Base-by-base conservation (phyloP, 2,888 invertebrate species). In the Pristionchus entomophagus region DNA sequence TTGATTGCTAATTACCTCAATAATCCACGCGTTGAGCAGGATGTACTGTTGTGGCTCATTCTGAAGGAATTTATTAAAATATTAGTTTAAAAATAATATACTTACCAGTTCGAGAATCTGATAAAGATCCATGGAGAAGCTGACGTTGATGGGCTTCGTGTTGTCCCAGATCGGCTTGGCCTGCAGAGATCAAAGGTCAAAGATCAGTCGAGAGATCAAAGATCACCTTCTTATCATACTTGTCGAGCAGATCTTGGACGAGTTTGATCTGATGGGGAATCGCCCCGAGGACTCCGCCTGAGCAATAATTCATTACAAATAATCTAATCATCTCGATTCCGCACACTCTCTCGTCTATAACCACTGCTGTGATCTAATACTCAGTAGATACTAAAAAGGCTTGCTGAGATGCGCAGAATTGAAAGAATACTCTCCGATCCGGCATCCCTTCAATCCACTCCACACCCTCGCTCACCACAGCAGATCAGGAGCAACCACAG, bases 81-180 rank as follows among this genome's bases (percentile, higher is more conserved):
- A 17, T 45, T 65, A 49, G 26, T 56, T 56, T 19, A 14, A 29
- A 59, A 26, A 32, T 2, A n/a, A 32, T 38, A 5, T 2, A n/a
- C 91, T 86, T 77, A 93, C 93, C 89, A 93, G 86, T 87, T 93
- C 93, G 38, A 93, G 87, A 65, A 93, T 91, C 86, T 93, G 93
- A 88, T 93, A 93, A 38, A 93, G 86, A 83, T 93, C 93, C 93
- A 93, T 93, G 49, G 90, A 90, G 85, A 93, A 93, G 38, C 92
- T 92, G 80, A 93, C 92, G 87, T 93, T 93, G 45, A 93, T 90
- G 22, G 93, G 91, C 84, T 88, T 87, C n/a, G 89, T 86, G 86
- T 91, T 91, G 88, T 93, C 93, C 93, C 93, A 93, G 29, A 92
- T 91, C 26, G 93, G 93, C 78, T 93, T 93, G 19, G 92, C 92